These are phyloP conservation scores for Xenopus tropicalis DNA, from an alignment of 2,113 vertebrate genomes.

Conservation along the genomic window DNA sequence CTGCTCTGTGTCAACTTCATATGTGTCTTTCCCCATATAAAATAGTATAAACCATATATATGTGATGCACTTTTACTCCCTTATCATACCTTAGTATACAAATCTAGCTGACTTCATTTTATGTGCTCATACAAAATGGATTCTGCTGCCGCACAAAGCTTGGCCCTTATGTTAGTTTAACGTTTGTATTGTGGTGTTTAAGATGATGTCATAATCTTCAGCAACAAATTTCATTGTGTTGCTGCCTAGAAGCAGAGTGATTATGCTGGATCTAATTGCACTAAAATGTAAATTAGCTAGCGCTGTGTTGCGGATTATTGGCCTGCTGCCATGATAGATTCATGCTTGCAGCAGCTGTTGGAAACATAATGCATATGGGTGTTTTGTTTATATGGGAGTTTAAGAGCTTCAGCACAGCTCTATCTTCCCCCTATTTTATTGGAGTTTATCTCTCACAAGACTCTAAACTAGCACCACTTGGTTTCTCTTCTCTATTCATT, in stretches of 20 bases:
- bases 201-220: constrained; percentile 73
- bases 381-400: constrained; percentile 55
- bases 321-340: constrained; percentile 59
- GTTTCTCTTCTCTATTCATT: constrained; percentile 11
- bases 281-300: constrained; percentile 72
- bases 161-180: constrained; percentile 43
- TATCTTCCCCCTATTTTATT: constrained; percentile 45
- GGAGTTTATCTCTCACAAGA: constrained; percentile 21
- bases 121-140: constrained; percentile 4
- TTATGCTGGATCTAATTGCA: constrained; percentile 72
- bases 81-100: background rate
- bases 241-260: constrained; percentile 70
- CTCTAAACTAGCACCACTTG: constrained; percentile 28
- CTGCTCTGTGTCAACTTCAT: too few relatives aligned
- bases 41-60: background rate
- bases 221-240: constrained; percentile 66
- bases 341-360: constrained; percentile 56
- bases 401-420: constrained; percentile 46
- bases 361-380: constrained; percentile 54
- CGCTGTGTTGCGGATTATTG: constrained; percentile 56
- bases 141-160: background rate
- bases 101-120: constrained; percentile 6
- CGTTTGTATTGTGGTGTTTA: constrained; percentile 67
- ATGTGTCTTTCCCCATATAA: background rate
- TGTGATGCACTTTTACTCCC: background rate